These are phyloP conservation scores for Gallinago stenura DNA, from an alignment of 2,797 vertebrate species.

Conservation along the genomic window DNA sequence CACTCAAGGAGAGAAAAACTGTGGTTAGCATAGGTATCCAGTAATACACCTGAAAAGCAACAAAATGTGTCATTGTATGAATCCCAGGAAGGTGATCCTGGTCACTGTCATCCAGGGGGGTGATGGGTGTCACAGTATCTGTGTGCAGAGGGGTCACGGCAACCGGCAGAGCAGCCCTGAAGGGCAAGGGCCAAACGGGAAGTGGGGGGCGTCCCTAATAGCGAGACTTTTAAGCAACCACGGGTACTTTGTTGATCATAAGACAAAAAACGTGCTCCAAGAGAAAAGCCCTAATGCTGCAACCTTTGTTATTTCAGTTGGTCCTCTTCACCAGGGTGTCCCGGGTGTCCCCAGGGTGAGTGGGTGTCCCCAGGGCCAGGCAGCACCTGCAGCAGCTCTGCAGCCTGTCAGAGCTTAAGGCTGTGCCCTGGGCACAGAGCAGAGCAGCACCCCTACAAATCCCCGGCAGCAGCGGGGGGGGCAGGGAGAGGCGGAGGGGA, in stretches of 20 bases:
- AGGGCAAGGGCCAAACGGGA: neutral
- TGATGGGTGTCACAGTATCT: rapidly evolving
- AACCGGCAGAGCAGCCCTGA: neutral
- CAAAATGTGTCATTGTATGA: neutral
- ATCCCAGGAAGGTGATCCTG: neutral
- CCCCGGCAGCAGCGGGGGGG: rapidly evolving
- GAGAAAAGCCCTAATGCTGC: neutral
- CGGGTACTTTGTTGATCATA: rapidly evolving
- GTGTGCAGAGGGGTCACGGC: neutral
- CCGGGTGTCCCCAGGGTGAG: neutral
- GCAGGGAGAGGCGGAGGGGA: neutral
- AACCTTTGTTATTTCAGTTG: neutral
- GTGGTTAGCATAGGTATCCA: neutral
- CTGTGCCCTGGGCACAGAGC: neutral
- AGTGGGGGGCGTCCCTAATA: rapidly evolving
- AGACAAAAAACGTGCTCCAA: neutral
- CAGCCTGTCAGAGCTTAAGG: neutral
- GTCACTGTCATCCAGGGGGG: neutral
- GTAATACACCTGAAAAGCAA: neutral
- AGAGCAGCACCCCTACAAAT: neutral
- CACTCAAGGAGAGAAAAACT: no score
- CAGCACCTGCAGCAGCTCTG: neutral
- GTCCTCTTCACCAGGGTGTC: neutral
- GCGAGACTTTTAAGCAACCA: neutral
- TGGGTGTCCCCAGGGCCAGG: rapidly evolving